Evolutionary conservation across 2,113 vertebrate species (phyloP).

Genomic region (Trogon melanurus): DNA sequence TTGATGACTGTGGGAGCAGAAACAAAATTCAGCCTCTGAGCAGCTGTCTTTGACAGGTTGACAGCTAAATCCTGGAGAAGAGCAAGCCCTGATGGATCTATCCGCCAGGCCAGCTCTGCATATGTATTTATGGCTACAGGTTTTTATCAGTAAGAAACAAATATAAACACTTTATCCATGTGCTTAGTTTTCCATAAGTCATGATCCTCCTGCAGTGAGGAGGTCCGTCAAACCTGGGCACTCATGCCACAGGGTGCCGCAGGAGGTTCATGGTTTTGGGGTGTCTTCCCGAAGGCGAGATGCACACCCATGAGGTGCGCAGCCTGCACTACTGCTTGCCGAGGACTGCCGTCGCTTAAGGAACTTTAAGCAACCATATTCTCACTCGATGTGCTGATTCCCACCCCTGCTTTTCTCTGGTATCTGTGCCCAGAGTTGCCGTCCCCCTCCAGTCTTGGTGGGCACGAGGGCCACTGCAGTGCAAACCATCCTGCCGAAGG

Average conservation of each 20-base stretch:
- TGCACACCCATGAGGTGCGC: no score
- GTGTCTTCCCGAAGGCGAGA: background rate
- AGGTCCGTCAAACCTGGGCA: background rate
- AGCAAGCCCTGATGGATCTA: background rate
- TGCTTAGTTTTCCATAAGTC: background rate
- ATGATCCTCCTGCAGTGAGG: fast-evolving
- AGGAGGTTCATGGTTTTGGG: background rate
- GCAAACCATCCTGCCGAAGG: background rate
- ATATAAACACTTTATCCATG: background rate
- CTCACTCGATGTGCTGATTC: background rate
- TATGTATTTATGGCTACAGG: background rate
- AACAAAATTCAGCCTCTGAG: background rate
- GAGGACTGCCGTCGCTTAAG: background rate
- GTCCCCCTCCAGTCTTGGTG: background rate
- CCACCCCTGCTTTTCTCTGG: background rate
- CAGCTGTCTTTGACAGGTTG: background rate
- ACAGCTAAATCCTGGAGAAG: background rate
- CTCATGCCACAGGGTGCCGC: fast-evolving
- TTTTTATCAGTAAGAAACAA: background rate
- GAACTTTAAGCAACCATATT: background rate
- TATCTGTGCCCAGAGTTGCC: background rate
- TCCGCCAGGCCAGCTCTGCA: background rate
- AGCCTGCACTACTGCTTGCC: background rate
- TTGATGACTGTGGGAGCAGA: background rate
- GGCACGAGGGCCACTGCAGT: fast-evolving